A percentile compares a stretch with the other conserved stretches of the same genome.
Conservation (phyloP, 2,113 vertebrate species). For the Cavia porcellus region DNA sequence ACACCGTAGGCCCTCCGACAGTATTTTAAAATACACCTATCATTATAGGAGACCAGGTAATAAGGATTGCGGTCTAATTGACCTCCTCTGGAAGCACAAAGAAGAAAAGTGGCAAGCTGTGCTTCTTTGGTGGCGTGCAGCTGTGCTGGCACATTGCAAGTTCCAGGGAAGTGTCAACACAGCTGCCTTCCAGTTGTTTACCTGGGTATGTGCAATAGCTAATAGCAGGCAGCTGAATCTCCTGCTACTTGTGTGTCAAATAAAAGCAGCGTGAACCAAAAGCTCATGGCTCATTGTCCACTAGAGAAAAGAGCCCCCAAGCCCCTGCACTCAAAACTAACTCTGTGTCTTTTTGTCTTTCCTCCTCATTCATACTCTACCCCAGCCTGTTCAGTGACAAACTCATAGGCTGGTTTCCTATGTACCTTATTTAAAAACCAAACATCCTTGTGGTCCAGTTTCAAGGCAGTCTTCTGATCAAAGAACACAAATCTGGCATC, state of each 20-base stretch:
- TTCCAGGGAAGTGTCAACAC: not conserved
- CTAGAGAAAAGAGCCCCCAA: not conserved
- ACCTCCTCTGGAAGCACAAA: not conserved
- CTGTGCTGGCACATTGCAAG: not conserved
- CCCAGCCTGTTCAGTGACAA: not conserved
- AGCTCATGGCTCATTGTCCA: not conserved
- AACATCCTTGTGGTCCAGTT: not conserved
- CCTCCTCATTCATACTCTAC: not conserved
- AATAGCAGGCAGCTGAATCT: not conserved
- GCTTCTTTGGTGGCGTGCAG: not conserved
- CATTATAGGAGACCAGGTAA: not conserved
- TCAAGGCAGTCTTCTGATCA: constrained; percentile 4
- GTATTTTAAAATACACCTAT: not conserved
- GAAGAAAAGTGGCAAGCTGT: not conserved
- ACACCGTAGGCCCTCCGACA: too few species aligned
- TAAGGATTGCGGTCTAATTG: not conserved
- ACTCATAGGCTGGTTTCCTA: not conserved
- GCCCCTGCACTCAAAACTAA: not conserved
- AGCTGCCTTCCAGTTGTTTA: not conserved
- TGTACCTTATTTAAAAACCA: not conserved
- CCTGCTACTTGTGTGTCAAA: not conserved
- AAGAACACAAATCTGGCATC: not conserved
- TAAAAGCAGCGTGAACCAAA: not conserved
- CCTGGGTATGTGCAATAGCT: not conserved
- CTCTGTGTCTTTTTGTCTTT: not conserved